Conservation (phyloP, 2,797 vertebrate species). For the Capromys pilorides region DNA sequence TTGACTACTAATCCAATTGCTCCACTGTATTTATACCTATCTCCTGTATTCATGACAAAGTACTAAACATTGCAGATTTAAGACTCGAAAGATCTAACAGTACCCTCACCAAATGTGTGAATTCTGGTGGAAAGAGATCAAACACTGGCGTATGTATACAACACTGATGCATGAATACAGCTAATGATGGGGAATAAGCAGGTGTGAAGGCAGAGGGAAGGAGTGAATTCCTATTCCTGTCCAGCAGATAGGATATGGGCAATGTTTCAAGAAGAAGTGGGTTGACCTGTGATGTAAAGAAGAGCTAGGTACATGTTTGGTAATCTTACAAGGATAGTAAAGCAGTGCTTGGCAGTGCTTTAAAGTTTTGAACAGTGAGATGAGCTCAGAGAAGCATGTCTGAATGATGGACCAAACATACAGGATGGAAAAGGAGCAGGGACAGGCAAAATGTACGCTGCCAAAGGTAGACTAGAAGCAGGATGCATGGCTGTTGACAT, state of each 20-base stretch:
- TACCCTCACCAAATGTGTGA: not conserved
- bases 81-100: not conserved
- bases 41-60: not conserved
- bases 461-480: not conserved
- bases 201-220: not conserved
- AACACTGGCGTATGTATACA: not conserved
- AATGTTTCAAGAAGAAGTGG: not conserved
- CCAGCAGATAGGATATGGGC: not conserved
- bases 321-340: not conserved
- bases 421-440: not conserved
- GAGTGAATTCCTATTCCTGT: not conserved
- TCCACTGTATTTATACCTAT: constrained; percentile 16
- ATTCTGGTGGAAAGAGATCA: not conserved
- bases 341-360: not conserved
- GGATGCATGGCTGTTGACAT: not conserved
- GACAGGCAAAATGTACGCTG: not conserved
- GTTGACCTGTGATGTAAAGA: not conserved
- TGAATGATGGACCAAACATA: not conserved
- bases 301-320: not conserved
- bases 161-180: not conserved
- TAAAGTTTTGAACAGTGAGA: not conserved
- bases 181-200: not conserved
- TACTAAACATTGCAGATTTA: not conserved
- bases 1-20: not conserved
- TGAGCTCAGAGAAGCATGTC: not conserved